Conservation (phyloP, 1,140 invertebrate species). For the Scaptomyza graminum region DNA sequence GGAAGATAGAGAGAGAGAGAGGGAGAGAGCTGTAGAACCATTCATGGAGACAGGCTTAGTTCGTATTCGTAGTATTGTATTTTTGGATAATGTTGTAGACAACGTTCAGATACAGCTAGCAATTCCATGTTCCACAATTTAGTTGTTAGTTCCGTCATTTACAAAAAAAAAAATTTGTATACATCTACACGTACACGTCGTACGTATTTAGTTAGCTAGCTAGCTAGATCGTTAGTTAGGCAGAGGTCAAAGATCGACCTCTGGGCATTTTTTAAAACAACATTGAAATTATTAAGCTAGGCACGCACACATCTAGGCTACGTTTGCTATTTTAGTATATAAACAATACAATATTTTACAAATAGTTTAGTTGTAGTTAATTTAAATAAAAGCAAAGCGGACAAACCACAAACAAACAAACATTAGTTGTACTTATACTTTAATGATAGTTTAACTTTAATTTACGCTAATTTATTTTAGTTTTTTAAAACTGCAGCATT, state of each 20-base stretch:
- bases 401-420: slow-evolving; percentile 57
- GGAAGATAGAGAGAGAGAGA: no score
- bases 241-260: slow-evolving; percentile 25
- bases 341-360: slow-evolving; percentile 6
- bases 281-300: slow-evolving; percentile 54
- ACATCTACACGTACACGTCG: not conserved
- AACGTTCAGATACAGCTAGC: slow-evolving; percentile 73
- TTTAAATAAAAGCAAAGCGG: slow-evolving; percentile 54
- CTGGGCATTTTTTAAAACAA: slow-evolving; percentile 48
- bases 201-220: slow-evolving; percentile 16
- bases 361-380: slow-evolving; percentile 51
- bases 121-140: slow-evolving; percentile 81
- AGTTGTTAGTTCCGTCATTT: slow-evolving; percentile 41
- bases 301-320: slow-evolving; percentile 34
- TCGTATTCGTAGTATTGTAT: slow-evolving; percentile 46
- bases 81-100: slow-evolving; percentile 50
- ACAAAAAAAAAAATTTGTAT: slow-evolving; percentile 5
- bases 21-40: not conserved
- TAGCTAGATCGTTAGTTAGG: slow-evolving; percentile 22
- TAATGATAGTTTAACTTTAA: slow-evolving; percentile 31
- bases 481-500: slow-evolving; percentile 50
- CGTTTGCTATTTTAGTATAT: slow-evolving; percentile 8
- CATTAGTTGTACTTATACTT: slow-evolving; percentile 45
- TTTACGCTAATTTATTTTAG: slow-evolving; percentile 55
- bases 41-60: slow-evolving; percentile 31